Evolutionary conservation across 2,888 invertebrate genomes (phyloP), one percentile per base, ranked within the genome.

Genomic region (Sericinus montela): DNA sequence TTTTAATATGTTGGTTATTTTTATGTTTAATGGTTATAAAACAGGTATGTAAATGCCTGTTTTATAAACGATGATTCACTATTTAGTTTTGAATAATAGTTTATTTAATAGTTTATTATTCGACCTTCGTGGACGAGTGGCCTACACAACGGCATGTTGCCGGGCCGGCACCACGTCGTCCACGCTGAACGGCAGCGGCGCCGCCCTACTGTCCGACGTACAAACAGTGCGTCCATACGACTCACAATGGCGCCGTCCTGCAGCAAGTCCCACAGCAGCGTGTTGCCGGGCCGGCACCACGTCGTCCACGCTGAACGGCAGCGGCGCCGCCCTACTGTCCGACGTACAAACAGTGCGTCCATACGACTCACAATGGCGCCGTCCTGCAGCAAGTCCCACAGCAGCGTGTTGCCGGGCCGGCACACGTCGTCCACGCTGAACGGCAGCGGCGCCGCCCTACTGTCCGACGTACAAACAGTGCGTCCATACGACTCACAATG

Each of bases 311-410:
- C 90, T 91, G 67, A 91, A 91, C 66, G 91, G 72, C 23, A 72
- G 67, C 47, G 70, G 65, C 29, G 73, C 73, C 54, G 76, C 70
- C 34, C 1, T 6, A 30, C 30, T 30, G 3, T 16, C 19, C 1
- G 8, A 41, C 11, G 10, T 16, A 41, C 19, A 41, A 41, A 32
- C 1, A 13, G 8, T 36, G 19, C 19, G 37, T 38, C 25, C 48
- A 48, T 38, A 29, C 19, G 56, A 89, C 92, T 91, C 86, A 94
- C 94, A 74, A 97, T 96, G 84, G 93, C 94, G 63, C 95, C 95
- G 75, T 98, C 97, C 79, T 97, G 97, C 56, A 98, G 87, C 55
- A 98, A 87, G 86, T 98, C 98, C 98, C 98, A 98, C 1, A 98
- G 91, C 54, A 98, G 84, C 5, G 98, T 98, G 75, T 95, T 96